phyloP scores from a whole-genome alignment of 2,888 invertebrate species.

The Tetragnatha montana region DNA sequence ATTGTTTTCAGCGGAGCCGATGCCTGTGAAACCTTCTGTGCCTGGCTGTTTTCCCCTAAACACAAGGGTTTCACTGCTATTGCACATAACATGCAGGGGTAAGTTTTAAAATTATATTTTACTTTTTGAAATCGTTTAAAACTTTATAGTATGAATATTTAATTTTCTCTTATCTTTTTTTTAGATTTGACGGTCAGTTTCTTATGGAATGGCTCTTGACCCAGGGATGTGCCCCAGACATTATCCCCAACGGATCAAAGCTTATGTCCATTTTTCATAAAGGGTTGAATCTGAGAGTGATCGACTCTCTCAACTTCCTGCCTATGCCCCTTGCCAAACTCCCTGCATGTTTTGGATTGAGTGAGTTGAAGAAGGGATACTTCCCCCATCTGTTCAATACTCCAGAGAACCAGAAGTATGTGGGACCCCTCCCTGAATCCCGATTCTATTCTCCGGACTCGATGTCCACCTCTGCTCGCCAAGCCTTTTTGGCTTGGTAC shows the following conservation, averaged over 20 bases:
- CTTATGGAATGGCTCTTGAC: background rate
- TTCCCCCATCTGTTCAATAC: constrained; percentile 55
- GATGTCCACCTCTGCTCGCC: background rate
- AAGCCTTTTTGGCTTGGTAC: constrained; percentile 7
- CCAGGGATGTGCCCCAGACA: constrained; percentile 1
- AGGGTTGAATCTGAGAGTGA: constrained; percentile 8
- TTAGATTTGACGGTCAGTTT: constrained; percentile 49
- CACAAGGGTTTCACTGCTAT: too few relatives aligned
- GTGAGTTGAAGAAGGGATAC: constrained; percentile 46
- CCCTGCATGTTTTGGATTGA: constrained; percentile 20
- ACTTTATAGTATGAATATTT: background rate
- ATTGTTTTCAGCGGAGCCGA: too few relatives aligned
- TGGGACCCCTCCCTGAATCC: background rate
- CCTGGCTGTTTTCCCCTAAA: too few relatives aligned
- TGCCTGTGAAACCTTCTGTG: too few relatives aligned
- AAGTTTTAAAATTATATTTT: background rate
- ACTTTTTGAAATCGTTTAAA: background rate
- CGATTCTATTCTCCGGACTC: constrained; percentile 12
- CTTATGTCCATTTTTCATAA: background rate
- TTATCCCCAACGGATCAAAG: background rate
- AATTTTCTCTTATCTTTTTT: background rate
- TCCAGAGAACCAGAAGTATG: constrained; percentile 26
- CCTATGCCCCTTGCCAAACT: constrained; percentile 48
- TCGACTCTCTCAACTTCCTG: constrained; percentile 57
- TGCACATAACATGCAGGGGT: constrained; percentile 19